phyloP scores from a whole-genome alignment of 35 echinoderm and acorn worm species.

The Lytechinus pictus region DNA sequence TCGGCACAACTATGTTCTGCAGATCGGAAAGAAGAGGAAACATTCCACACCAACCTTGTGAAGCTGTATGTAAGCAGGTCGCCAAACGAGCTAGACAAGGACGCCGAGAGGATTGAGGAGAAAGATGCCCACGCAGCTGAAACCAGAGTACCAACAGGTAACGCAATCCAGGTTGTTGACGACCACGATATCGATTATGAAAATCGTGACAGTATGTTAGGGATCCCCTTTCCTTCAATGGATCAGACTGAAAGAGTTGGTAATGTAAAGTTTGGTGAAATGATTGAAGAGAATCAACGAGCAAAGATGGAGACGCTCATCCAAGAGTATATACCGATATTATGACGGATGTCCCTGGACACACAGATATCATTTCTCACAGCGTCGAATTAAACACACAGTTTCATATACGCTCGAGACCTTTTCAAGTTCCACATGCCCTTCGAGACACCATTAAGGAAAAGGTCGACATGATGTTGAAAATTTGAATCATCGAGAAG shows the following conservation, averaged over 20 bases:
- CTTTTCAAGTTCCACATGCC: slow-evolving; percentile 42
- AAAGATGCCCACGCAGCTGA: too few species aligned
- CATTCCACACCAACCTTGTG: too few species aligned
- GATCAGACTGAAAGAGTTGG: slow-evolving; percentile 19
- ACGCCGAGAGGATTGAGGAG: too few species aligned
- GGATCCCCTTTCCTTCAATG: not conserved
- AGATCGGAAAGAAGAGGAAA: not conserved
- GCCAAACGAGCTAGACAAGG: too few species aligned
- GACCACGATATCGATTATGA: not conserved
- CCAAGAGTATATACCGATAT: slow-evolving; percentile 20
- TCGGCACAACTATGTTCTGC: too few species aligned
- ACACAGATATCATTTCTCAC: slow-evolving; percentile 46
- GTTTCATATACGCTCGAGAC: slow-evolving; percentile 7
- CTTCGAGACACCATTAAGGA: slow-evolving; percentile 36
- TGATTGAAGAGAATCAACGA: not conserved
- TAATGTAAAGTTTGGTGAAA: slow-evolving; percentile 5
- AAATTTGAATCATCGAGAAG: slow-evolving; percentile 23
- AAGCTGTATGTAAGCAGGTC: too few species aligned
- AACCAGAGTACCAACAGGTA: too few species aligned
- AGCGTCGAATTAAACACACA: not conserved
- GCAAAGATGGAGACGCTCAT: slow-evolving; percentile 24
- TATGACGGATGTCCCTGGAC: slow-evolving; percentile 52
- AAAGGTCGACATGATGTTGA: slow-evolving; percentile 38
- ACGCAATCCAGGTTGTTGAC: too few species aligned
- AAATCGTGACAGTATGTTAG: not conserved